Base-by-base conservation (phyloP, 2,113 vertebrate genomes). In the Serranochromis macrocephalus region DNA sequence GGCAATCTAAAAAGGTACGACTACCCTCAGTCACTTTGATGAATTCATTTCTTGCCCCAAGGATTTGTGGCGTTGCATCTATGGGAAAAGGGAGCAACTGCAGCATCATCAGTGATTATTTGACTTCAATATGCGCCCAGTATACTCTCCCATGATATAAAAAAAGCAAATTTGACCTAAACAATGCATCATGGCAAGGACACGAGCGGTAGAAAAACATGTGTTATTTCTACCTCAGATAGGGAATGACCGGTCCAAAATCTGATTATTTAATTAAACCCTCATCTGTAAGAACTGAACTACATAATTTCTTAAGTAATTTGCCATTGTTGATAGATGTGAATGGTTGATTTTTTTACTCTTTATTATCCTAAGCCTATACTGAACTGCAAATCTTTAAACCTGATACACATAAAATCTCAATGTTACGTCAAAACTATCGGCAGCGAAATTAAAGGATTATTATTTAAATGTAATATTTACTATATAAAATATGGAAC, bases 41-140 rank as follows among this genome's bases (percentile, higher is more conserved):
- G 83, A 97, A 90, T 91, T 98, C 97, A 82, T 97, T 98, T 84
- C 95, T 96, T 11, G 97, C 96, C 0, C 93, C 96, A 11, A 98
- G 90, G 79, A 99, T 97, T 66, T 97, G 96, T 1, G 99, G 98
- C 0, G 95, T 94, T 21, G 98, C 97, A 4, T 99, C 99, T 99
- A 84, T 5, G 83, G n/a, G 21, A 81, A 84, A 71, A 82, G 7
- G 75, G 4, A 45, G 11, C 8, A 85, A 49, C 9, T 49, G 2
- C 42, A 49, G 9, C 21, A 47, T 80, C 16, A 83, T n/a, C 21
- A 38, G 5, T 61, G 13, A 40, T 63, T 71, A 24, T 66, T 42
- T 26, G 4, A 47, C 53, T 84, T 36, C 1, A 16, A 4, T 7
- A 49, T 66, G 9, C 47, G 1, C 5, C 9, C 40, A 9, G 12